Evolutionary conservation across 2,888 invertebrate species (phyloP).

Genomic region (Rotaria macrura): DNA sequence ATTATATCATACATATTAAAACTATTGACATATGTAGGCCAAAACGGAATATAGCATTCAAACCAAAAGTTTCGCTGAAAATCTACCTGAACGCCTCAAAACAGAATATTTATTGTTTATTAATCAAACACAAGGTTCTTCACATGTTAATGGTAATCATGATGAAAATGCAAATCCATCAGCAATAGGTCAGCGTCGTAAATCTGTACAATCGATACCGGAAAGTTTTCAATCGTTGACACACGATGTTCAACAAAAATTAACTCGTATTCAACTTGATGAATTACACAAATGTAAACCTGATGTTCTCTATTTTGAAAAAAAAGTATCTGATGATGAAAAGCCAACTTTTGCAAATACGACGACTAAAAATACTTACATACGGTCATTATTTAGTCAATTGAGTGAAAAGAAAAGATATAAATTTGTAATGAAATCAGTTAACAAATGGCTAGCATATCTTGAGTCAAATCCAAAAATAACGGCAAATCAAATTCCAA

Average conservation of each 20-base stretch:
- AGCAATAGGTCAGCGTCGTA: background rate
- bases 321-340: constrained; percentile 7
- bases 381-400: background rate
- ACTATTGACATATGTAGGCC: background rate
- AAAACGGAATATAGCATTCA: background rate
- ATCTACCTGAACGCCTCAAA: background rate
- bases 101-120: background rate
- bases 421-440: background rate
- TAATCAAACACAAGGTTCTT: background rate
- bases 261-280: background rate
- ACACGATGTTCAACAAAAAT: background rate
- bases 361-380: background rate
- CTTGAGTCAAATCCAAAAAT: background rate
- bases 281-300: background rate
- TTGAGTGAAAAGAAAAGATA: background rate
- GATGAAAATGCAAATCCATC: background rate
- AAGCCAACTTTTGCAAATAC: background rate
- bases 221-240: background rate
- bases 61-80: background rate
- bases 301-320: background rate
- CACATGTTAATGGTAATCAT: background rate
- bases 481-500: background rate
- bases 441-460: background rate
- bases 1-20: background rate
- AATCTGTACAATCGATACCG: background rate